Conservation (phyloP, 2,888 invertebrate genomes). For the Drosophila nigricruria region DNA sequence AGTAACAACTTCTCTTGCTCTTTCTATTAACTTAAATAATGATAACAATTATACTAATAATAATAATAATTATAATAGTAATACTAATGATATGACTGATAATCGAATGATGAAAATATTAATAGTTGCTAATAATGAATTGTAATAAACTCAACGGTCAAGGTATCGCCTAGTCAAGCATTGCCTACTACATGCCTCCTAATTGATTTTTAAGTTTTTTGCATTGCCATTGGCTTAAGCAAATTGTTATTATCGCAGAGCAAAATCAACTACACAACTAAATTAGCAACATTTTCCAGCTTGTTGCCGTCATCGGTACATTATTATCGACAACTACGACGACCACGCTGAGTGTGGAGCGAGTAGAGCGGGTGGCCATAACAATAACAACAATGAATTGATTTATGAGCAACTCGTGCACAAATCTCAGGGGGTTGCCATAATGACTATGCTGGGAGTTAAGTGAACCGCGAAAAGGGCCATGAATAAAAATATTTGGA, state of each 20-base stretch:
- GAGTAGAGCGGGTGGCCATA: slow-evolving; percentile 21
- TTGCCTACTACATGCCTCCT: neutral
- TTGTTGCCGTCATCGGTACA: slow-evolving; percentile 72
- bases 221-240: slow-evolving; percentile 25
- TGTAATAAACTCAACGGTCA: neutral
- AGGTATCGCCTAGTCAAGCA: neutral
- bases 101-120: too few species aligned
- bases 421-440: slow-evolving; percentile 62
- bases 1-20: neutral
- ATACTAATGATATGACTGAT: too few species aligned
- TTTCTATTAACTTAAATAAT: too few species aligned
- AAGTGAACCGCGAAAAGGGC: slow-evolving; percentile 84
- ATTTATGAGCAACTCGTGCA: slow-evolving; percentile 82
- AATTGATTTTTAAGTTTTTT: slow-evolving; percentile 41
- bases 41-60: neutral
- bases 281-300: slow-evolving; percentile 79
- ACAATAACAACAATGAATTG: slow-evolving; percentile 75
- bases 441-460: slow-evolving; percentile 76
- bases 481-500: slow-evolving; percentile 85
- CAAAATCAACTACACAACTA: slow-evolving; percentile 48
- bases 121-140: neutral
- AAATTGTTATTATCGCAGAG: slow-evolving; percentile 54
- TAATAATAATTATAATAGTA: neutral
- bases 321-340: slow-evolving; percentile 27
- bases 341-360: neutral